Base-by-base conservation (phyloP, 92 coral and sea anemone species). In the Bergia puertoricense region DNA sequence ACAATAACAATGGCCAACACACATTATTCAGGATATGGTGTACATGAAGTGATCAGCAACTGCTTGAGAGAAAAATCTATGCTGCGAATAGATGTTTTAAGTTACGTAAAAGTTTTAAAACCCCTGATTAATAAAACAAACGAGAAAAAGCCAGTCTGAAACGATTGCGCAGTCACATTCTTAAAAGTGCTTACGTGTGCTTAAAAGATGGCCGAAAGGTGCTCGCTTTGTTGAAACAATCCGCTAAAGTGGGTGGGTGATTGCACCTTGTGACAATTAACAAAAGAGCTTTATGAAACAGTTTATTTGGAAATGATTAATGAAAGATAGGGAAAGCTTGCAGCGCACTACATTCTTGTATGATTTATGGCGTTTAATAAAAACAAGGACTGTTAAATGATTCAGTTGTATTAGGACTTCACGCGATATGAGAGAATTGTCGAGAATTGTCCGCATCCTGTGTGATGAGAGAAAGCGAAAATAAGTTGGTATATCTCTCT, bases 161-260 rank as follows among this genome's bases (percentile, higher is more conserved):
- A 42, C 73, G 30, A 81, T 44, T 81, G 45, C 39, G 48, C 50
- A 81, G 46, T 67, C 2, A 69, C 9, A 42, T 3, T 2, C 14
- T 30, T 13, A 7, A 41, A 41, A 75, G 37, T 71, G 66, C 87
- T 68, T 68, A 83, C 44, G 67, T n/a, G 20, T 23, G 23, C 56
- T 45, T 43, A 16, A 43, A 69, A 51, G 40, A 7, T 5, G 42
- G 74, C 74, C 87, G 23, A 73, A 45, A 30, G 67, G 2, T 5
- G 30, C 14, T 45, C 30, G n/a, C 77, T 84, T 84, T 72, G 77
- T 48, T 45, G 46, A 67, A 67, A 66, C 77, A 84, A 15, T 15
- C 87, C 77, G 46, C 77, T 71, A 84, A 84, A 44, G 87, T 46
- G 67, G 71, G 87, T 84, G 79, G 78, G 78, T 71, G 65, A 45